Conservation (phyloP, 2,113 vertebrate species). For the zebrafish (Danio rerio) region GRCz12tu NC_133190.1:47934501-47935000, state of each 20-base stretch:
- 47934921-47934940: background rate
- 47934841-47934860: background rate
- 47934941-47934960: no score
- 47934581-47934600: no score
- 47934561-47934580: no score
- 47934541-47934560: no score
- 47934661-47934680: background rate
- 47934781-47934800: constrained; percentile 20
- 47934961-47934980: no score
- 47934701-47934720: background rate
- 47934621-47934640: background rate
- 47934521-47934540: no score
- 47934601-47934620: no score
- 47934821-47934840: background rate
- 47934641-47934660: background rate
- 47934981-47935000: no score
- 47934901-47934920: background rate
- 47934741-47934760: constrained; percentile 4
- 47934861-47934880: background rate
- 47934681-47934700: background rate
- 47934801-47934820: background rate
- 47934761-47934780: constrained; percentile 40
- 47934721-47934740: constrained; percentile 37
- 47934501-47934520: no score
- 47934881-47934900: constrained; percentile 2